Evolutionary conservation across 2,797 vertebrate genomes (phyloP).

Genomic region (Urocyon cinereoargenteus): DNA sequence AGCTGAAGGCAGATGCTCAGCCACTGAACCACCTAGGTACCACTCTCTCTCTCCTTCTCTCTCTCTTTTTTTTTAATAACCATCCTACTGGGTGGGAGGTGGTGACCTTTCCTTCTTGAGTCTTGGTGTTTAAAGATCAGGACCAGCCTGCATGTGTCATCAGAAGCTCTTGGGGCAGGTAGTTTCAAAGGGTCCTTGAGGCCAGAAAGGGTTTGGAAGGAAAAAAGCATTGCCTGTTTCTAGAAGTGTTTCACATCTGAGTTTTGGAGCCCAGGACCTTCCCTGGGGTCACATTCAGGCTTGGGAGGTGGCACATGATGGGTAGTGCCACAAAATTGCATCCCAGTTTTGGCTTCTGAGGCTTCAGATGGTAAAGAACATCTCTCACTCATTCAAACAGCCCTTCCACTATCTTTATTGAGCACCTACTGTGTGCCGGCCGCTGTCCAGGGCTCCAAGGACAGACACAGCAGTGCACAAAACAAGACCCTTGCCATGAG

Average conservation of each 20-base stretch:
- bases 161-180: background rate
- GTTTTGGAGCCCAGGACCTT: background rate
- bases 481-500: background rate
- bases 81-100: background rate
- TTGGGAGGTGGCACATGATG: accelerated
- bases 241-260: background rate
- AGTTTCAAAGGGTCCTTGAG: background rate
- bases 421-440: background rate
- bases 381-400: background rate
- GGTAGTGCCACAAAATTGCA: background rate
- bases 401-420: background rate
- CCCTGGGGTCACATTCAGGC: background rate
- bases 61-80: too few species aligned
- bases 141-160: accelerated
- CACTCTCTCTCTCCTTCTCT: background rate
- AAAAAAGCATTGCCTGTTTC: background rate
- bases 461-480: background rate
- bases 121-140: background rate
- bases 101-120: background rate
- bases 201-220: too few species aligned
- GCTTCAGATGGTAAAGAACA: background rate
- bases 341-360: background rate
- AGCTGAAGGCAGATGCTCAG: too few species aligned
- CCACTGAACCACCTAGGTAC: too few species aligned
- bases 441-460: background rate